Evolutionary conservation across 2,888 invertebrate species (phyloP), one percentile per base, ranked within the genome.

Genomic region (Dicycla oo): DNA sequence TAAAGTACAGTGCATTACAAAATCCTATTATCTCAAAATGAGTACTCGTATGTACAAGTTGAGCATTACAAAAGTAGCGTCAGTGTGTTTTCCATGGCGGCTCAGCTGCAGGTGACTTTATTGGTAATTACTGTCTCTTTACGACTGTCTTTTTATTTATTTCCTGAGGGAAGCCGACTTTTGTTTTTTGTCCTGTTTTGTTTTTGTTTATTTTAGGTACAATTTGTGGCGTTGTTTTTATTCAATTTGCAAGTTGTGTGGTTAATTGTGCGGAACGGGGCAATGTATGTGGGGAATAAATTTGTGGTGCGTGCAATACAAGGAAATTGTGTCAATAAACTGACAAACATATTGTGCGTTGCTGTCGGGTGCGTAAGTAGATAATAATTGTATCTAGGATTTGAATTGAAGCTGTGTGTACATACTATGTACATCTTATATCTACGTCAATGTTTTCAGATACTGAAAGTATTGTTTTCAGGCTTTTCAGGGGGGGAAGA

Each of bases 91-190:
- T 61, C 82, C 47, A 43, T 56, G 54, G 69, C 51, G 68, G 58
- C 79, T 74, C 78, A 86, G 82, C 75, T 86, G 81, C 83, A 88
- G 86, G 87, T 86, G 84, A 84, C 69, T 88, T 88, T 86, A 88
- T 86, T 75, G 85, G 86, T 89, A 87, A 90, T 89, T 90, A 88
- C 87, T 73, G 79, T 82, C 82, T 85, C 83, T 90, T 90, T 89
- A 89, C 87, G 88, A 81, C 69, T 79, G 69, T 74, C 71, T 78
- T 84, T 73, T 85, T 78, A 82, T 81, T 84, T 75, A 72, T 80
- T 77, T 80, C 75, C 80, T 77, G 77, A 86, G 82, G 86, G 83
- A 81, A 73, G 71, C 84, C 84, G 84, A 87, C 85, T 86, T 80
- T 82, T 83, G 74, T 82, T 85, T 80, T 65, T 64, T 43, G 68